A percentile compares a stretch with the other conserved stretches of the same genome.
Conservation (phyloP, 2,888 invertebrate species). For the Drosophila tripunctata region DNA sequence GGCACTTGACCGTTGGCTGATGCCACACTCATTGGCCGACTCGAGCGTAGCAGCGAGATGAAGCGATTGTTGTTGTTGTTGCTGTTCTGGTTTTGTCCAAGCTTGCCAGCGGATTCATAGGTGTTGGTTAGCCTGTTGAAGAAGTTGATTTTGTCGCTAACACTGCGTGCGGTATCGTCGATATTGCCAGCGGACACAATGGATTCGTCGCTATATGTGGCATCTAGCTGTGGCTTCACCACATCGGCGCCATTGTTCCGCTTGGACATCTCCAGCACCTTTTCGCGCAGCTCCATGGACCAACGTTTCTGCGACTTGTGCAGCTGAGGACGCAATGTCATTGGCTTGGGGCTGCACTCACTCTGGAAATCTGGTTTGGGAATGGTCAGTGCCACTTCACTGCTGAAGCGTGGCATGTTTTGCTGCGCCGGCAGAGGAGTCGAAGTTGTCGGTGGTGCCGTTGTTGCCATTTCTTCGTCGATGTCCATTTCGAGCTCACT, state of each 20-base stretch:
- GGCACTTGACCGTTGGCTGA: conserved; percentile 41
- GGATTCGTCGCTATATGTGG: conserved; percentile 15
- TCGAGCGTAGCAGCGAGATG: conserved; percentile 61
- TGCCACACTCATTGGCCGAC: conserved; percentile 41
- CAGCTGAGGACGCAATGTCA: conserved; percentile 58
- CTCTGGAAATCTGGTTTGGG: conserved; percentile 8
- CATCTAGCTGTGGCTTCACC: conserved; percentile 13
- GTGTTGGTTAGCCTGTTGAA: conserved; percentile 71
- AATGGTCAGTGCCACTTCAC: conserved; percentile 37
- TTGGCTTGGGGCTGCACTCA: conserved; percentile 11
- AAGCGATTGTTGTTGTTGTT: conserved; percentile 58
- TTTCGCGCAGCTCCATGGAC: conserved; percentile 70
- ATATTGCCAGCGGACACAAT: not conserved
- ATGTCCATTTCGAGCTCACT: conserved; percentile 72
- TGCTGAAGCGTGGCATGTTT: conserved; percentile 44
- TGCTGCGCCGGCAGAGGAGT: conserved; percentile 50
- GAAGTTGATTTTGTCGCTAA: conserved; percentile 70
- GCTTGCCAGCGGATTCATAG: conserved; percentile 46
- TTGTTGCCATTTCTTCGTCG: conserved; percentile 51
- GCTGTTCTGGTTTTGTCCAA: conserved; percentile 8
- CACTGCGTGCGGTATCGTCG: conserved; percentile 43
- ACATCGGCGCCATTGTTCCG: conserved; percentile 56
- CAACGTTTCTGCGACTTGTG: conserved; percentile 66
- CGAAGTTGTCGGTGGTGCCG: conserved; percentile 47
- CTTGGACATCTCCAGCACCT: conserved; percentile 69